phyloP scores from a whole-genome alignment of 2,113 vertebrate species.

The Boulengeromyrus knoepffleri region DNA sequence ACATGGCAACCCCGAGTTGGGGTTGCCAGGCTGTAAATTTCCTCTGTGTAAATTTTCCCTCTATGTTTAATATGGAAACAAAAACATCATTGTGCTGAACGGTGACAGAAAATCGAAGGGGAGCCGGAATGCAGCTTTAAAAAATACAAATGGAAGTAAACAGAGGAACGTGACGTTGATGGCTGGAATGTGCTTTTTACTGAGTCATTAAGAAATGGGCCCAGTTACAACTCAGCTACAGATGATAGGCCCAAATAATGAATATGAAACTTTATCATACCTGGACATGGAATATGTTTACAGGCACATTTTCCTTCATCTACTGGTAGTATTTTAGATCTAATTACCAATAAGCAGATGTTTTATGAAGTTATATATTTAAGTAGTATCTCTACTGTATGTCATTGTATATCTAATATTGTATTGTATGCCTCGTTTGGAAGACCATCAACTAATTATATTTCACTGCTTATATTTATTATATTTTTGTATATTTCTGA shows the following conservation, averaged over 20 bases:
- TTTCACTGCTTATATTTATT: not conserved
- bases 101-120: not conserved
- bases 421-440: not conserved
- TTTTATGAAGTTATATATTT: not conserved
- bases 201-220: not conserved
- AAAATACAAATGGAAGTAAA: not conserved
- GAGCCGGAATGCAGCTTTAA: not conserved
- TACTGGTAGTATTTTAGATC: not conserved
- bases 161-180: not conserved
- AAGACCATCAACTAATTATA: not conserved
- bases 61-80: not conserved
- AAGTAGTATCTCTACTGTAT: not conserved
- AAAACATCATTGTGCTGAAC: not conserved
- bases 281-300: not conserved
- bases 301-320: not conserved
- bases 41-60: not conserved
- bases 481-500: not conserved
- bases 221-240: not conserved
- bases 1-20: not conserved
- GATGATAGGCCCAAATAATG: not conserved
- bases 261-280: not conserved
- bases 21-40: not conserved
- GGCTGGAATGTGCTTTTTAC: not conserved
- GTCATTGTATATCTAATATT: not conserved
- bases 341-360: not conserved